Evolutionary conservation across 2,113 vertebrate genomes (phyloP).

Genomic region (Myotis lucifugus): DNA sequence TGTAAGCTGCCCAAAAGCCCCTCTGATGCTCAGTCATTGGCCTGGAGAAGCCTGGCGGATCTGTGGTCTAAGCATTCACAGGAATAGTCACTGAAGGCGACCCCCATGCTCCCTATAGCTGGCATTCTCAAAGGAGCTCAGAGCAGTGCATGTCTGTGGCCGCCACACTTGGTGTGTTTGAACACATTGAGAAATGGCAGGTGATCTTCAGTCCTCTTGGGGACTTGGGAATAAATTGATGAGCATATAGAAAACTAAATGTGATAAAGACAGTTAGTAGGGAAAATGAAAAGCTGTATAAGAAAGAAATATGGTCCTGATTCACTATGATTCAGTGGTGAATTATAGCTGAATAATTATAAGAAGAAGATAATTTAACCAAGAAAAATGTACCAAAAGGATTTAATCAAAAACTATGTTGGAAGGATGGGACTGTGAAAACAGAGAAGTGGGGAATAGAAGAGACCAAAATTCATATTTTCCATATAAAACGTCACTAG

Average conservation of each 20-base stretch:
- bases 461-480: background rate
- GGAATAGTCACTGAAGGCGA: background rate
- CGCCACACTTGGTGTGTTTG: background rate
- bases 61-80: background rate
- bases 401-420: slow-evolving; percentile 24
- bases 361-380: slow-evolving; percentile 15
- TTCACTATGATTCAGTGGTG: background rate
- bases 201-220: background rate
- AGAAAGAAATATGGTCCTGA: slow-evolving; percentile 23
- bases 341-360: slow-evolving; percentile 38
- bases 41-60: background rate
- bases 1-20: slow-evolving; percentile 25
- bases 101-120: background rate
- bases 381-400: background rate
- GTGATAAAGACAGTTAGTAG: background rate
- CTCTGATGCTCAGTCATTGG: background rate
- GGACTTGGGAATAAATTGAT: slow-evolving; percentile 1
- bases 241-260: background rate
- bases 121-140: background rate
- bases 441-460: background rate
- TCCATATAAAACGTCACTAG: background rate
- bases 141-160: background rate
- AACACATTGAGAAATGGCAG: background rate
- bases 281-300: background rate
- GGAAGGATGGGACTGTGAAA: background rate